Evolutionary conservation across 1,140 invertebrate species (phyloP), one percentile per base, ranked within the genome.

Genomic region (roundworm (Caenorhabditis elegans)): DNA sequence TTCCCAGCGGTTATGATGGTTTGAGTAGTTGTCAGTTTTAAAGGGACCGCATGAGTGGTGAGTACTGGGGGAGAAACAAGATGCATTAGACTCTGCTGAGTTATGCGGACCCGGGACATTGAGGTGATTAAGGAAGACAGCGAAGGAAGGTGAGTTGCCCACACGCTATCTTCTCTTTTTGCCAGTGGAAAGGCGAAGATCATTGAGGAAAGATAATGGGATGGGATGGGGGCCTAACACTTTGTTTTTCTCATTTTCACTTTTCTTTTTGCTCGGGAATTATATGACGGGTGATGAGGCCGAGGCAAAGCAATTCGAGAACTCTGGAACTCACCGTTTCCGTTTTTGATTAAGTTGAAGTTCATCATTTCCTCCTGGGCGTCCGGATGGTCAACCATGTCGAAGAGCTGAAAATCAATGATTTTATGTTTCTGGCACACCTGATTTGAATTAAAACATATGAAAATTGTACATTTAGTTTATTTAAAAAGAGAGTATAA

Each of bases 311-410:
- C 39, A 22, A 8, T 22, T 31, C n/a, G 11, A 70, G 26, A 39
- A 43, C 3, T 22, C 0, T 8, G 28, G 34, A 22, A 28, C 60
- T 70, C 26, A 70, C 60, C 60, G 60, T 70, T 70, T 43, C 34
- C 60, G 60, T 70, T 70, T 34, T 70, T 70, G 2, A 70, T 26
- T 10, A 70, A 34, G 34, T 70, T 70, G 19, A 70, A 70, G 34
- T 70, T 70, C 60, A 70, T 70, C 60, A 70, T 70, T 24, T 70
- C 60, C 22, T 70, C 34, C 60, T 70, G 60, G 19, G 60, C 60
- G 60, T 70, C 60, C 60, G 60, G 60, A 34, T 70, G 60, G 39
- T 70, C 60, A 70, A 70, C 60, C 60, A 70, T 70, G 34, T 70
- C 60, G 60, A 70, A 70, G 34, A 70, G 60, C 60, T 70, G 60